A percentile compares a stretch with the other conserved stretches of the same genome.
Evolutionary conservation across 2,888 invertebrate species (phyloP).

Genomic region (Heliconius ethilla): DNA sequence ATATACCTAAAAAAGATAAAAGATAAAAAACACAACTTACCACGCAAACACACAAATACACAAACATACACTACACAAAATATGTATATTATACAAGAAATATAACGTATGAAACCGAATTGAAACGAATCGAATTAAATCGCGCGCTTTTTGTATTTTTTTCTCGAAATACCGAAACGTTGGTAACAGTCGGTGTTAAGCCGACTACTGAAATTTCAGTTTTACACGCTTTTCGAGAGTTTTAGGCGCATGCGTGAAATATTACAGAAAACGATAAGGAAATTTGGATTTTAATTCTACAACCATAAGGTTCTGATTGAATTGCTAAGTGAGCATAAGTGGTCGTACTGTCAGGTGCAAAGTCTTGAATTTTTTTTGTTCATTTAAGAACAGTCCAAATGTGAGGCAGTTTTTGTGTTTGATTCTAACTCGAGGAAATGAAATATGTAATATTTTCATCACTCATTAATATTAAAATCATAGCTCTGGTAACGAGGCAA

Average conservation of each 20-base stretch:
- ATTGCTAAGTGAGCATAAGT: conserved; percentile 5
- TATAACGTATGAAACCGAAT: conserved; percentile 2
- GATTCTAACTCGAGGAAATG: no score
- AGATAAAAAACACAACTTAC: conserved; percentile 32
- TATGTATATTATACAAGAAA: conserved; percentile 7
- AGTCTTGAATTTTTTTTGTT: conserved; percentile 38
- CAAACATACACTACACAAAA: conserved; percentile 31
- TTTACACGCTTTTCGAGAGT: conserved; percentile 56
- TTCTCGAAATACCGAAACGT: conserved; percentile 31
- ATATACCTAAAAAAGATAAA: neutral
- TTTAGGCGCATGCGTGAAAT: conserved; percentile 64
- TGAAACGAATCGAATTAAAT: conserved; percentile 30
- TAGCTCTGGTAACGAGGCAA: no score
- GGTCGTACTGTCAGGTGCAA: conserved; percentile 34
- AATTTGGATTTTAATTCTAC: conserved; percentile 30
- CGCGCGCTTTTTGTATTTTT: conserved; percentile 40
- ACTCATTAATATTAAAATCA: no score
- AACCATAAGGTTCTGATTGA: neutral
- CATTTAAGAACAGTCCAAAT: neutral
- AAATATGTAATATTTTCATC: no score
- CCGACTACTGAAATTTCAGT: conserved; percentile 60
- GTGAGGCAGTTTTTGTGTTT: no score
- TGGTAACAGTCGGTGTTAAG: conserved; percentile 49
- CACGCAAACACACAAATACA: conserved; percentile 31
- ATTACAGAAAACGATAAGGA: conserved; percentile 51